Evolutionary conservation across 2,888 invertebrate species (phyloP).

Genomic region (Margaritifera margaritifera): DNA sequence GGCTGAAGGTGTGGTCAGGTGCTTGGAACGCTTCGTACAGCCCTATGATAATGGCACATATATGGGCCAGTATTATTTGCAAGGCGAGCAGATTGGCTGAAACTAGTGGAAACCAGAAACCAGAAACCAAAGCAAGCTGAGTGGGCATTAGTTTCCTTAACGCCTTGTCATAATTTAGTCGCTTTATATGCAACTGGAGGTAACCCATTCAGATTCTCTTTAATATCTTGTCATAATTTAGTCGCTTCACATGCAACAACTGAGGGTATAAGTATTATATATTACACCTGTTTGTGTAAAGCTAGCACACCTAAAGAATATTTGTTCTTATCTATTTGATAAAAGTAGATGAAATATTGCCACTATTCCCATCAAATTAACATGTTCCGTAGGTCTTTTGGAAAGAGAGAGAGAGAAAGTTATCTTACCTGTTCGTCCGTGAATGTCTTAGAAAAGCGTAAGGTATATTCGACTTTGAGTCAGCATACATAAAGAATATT

Average conservation of each 20-base stretch:
- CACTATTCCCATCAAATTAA: no score
- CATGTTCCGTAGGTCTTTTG: no score
- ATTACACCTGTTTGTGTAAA: no score
- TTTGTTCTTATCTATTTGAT: not conserved
- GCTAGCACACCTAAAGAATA: no score
- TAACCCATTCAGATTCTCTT: slow-evolving; percentile 14
- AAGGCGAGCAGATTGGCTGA: slow-evolving; percentile 40
- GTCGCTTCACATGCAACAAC: no score
- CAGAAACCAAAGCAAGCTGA: slow-evolving; percentile 30
- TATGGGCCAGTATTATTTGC: slow-evolving; percentile 55
- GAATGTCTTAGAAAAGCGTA: no score
- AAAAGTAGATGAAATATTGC: not conserved
- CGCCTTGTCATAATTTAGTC: no score
- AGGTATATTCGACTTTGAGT: no score
- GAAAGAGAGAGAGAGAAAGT: no score
- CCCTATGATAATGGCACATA: slow-evolving; percentile 53
- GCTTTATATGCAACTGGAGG: slow-evolving; percentile 52
- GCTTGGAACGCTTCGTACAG: slow-evolving; percentile 61
- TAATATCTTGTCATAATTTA: not conserved
- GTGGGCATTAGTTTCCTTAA: slow-evolving; percentile 48
- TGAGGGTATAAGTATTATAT: no score
- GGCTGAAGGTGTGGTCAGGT: slow-evolving; percentile 38
- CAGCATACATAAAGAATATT: no score
- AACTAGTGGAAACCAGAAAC: slow-evolving; percentile 35
- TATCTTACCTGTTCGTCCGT: no score